phyloP scores from a whole-genome alignment of 92 coral and sea anemone species.

The Umimayanthus chanpuru region DNA sequence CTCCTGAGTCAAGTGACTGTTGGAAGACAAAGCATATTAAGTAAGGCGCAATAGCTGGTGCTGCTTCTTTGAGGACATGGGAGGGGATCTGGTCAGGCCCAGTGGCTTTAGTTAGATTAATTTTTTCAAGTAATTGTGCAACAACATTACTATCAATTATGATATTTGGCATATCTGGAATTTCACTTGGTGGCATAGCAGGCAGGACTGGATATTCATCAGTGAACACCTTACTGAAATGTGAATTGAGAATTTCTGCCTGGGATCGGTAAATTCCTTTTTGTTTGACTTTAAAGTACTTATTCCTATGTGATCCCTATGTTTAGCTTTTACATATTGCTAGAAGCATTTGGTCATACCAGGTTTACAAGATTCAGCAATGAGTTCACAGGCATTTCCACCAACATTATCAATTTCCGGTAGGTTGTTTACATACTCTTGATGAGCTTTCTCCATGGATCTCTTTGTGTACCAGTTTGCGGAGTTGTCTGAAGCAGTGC shows the following conservation, averaged over 20 bases:
- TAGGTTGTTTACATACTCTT: no score
- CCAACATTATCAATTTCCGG: no score
- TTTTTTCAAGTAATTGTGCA: constrained; percentile 13
- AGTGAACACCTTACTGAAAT: constrained; percentile 32
- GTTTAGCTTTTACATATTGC: constrained; percentile 40
- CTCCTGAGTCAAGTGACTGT: constrained; percentile 11
- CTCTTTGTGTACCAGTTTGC: constrained; percentile 18
- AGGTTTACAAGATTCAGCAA: constrained; percentile 2
- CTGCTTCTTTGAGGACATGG: constrained; percentile 39
- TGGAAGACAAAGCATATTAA: constrained; percentile 42
- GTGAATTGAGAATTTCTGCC: constrained; percentile 36
- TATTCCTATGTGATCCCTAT: constrained; percentile 18
- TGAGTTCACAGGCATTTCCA: no score
- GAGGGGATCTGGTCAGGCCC: not conserved
- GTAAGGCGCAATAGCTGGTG: constrained; percentile 45
- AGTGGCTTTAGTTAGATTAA: constrained; percentile 21
- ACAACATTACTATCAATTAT: constrained; percentile 28
- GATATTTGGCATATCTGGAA: no score
- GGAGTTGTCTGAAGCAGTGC: constrained; percentile 6
- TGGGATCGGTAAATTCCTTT: constrained; percentile 31
- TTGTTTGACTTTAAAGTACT: constrained; percentile 8
- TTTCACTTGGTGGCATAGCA: no score
- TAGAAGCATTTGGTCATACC: constrained; percentile 26
- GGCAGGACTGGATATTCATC: not conserved
- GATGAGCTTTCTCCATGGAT: constrained; percentile 24